These are phyloP conservation scores for Sturmia bella DNA, from an alignment of 2,888 invertebrate species.

Conservation along the genomic window DNA sequence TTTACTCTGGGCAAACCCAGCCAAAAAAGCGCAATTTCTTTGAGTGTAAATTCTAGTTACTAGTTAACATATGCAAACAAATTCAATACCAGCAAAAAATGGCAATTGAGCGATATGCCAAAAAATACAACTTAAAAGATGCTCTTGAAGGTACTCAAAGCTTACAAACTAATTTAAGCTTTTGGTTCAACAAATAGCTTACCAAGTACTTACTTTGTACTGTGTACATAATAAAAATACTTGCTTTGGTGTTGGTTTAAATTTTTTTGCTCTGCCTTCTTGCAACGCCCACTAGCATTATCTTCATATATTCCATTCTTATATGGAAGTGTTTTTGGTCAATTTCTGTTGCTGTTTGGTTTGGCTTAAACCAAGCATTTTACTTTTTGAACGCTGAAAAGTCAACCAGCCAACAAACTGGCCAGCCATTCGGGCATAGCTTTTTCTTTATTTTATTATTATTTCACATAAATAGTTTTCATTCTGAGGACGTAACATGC, in stretches of 20 bases:
- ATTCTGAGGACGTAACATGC: constrained; percentile 6
- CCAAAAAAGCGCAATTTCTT: neutral
- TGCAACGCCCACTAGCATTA: constrained; percentile 68
- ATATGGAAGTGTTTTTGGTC: constrained; percentile 59
- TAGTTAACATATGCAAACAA: constrained; percentile 38
- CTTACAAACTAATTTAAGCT: constrained; percentile 68
- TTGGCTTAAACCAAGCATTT: constrained; percentile 60
- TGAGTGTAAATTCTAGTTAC: constrained; percentile 30
- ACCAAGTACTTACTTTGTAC: constrained; percentile 19
- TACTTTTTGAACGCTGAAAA: constrained; percentile 51
- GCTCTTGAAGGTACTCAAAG: constrained; percentile 63
- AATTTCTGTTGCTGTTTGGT: constrained; percentile 55
- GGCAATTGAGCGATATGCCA: constrained; percentile 54
- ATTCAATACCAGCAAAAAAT: constrained; percentile 4
- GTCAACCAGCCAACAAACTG: constrained; percentile 24
- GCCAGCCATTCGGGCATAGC: constrained; percentile 27
- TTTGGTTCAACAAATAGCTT: constrained; percentile 62
- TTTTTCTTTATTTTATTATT: constrained; percentile 41
- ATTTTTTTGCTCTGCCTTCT: constrained; percentile 25
- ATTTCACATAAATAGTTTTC: constrained; percentile 21
- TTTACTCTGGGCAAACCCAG: too few species aligned
- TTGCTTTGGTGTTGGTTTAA: constrained; percentile 36
- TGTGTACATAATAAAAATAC: constrained; percentile 29
- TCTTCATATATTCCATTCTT: constrained; percentile 47
- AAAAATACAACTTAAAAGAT: constrained; percentile 45